These are phyloP conservation scores for Smutsia temminckii DNA, from an alignment of 2,797 vertebrate genomes.

Conservation along the genomic window DNA sequence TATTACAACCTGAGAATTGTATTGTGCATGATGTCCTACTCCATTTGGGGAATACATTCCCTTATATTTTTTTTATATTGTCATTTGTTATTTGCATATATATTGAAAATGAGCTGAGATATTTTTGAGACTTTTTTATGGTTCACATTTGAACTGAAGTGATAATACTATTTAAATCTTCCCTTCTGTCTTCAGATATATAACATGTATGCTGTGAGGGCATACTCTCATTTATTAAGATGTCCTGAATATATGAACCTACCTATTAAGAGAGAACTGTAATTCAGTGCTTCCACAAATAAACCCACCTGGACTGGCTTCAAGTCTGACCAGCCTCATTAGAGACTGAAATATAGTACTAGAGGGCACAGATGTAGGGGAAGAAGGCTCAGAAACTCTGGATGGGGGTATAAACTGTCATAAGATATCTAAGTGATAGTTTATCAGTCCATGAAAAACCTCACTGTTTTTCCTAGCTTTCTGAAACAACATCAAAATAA, in stretches of 20 bases:
- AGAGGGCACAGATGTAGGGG: background rate
- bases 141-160: background rate
- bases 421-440: background rate
- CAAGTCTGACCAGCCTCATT: background rate
- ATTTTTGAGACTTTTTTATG: background rate
- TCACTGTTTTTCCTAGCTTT: background rate
- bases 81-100: background rate
- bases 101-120: background rate
- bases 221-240: background rate
- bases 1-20: background rate
- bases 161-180: background rate
- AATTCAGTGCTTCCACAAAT: background rate
- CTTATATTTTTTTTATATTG: background rate
- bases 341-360: background rate
- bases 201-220: background rate
- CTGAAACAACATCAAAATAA: background rate
- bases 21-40: background rate
- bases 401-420: background rate
- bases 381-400: background rate
- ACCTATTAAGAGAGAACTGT: background rate
- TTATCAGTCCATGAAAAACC: background rate
- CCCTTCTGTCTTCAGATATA: background rate
- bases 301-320: background rate
- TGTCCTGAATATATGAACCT: background rate
- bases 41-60: background rate